Conservation (phyloP, 1,140 invertebrate species). For the Drosophila miranda region DNA sequence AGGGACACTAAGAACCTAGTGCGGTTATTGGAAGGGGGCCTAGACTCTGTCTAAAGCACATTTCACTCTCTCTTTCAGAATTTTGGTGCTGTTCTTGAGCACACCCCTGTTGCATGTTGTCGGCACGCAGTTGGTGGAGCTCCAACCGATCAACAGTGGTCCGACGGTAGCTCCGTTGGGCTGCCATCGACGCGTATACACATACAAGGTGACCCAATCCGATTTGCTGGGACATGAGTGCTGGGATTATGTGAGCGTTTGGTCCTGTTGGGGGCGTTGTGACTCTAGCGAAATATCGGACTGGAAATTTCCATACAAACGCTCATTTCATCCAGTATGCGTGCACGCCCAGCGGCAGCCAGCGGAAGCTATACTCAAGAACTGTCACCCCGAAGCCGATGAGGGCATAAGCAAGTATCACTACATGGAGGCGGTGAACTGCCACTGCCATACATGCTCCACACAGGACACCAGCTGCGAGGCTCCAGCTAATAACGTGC, state of each 20-base stretch:
- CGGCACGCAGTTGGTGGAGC: conserved; percentile 54
- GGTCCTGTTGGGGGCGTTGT: conserved; percentile 92
- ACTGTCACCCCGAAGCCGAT: conserved; percentile 86
- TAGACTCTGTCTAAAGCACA: background rate
- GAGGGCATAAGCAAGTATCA: conserved; percentile 84
- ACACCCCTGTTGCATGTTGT: conserved; percentile 4
- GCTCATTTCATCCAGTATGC: conserved; percentile 92
- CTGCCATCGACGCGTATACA: conserved; percentile 83
- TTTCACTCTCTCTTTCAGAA: conserved; percentile 7
- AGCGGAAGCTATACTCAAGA: conserved; percentile 83
- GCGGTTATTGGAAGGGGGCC: background rate
- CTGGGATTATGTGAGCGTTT: conserved; percentile 87
- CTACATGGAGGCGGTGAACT: conserved; percentile 86
- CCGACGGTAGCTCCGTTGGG: conserved; percentile 74
- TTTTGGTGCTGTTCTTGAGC: conserved; percentile 18
- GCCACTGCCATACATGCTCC: conserved; percentile 83
- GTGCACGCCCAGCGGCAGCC: conserved; percentile 87
- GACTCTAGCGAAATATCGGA: conserved; percentile 93
- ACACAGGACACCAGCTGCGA: conserved; percentile 80
- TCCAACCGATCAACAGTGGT: conserved; percentile 61
- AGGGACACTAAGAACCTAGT: background rate
- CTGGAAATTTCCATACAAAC: conserved; percentile 93
- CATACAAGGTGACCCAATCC: conserved; percentile 81
- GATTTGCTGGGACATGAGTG: conserved; percentile 66
- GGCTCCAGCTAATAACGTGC: conserved; percentile 67